Percentiles rank a stretch among this genome's conserved stretches.
Conservation (phyloP, 2,888 invertebrate genomes). For the Netelia melanura region DNA sequence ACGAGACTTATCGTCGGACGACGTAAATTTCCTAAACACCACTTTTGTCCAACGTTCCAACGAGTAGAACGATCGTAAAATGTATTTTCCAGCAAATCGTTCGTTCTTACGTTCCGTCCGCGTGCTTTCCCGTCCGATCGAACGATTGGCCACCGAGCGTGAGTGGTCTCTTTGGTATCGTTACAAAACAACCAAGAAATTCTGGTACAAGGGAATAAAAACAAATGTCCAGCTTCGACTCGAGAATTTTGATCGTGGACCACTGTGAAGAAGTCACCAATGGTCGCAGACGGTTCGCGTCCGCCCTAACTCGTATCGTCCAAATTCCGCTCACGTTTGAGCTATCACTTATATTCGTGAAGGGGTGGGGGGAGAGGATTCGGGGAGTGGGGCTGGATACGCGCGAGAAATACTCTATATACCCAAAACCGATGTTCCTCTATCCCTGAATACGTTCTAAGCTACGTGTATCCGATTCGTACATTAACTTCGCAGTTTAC, state of each 20-base stretch:
- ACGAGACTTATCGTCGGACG: too few species aligned
- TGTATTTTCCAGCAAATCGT: too few species aligned
- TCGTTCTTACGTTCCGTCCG: too few species aligned
- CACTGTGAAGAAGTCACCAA: slow-evolving; percentile 5
- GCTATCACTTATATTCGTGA: slow-evolving; percentile 61
- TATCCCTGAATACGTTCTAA: slow-evolving; percentile 33
- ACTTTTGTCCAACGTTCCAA: too few species aligned
- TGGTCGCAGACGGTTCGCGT: slow-evolving; percentile 36
- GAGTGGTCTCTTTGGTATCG: slow-evolving; percentile 5
- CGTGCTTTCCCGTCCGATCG: too few species aligned
- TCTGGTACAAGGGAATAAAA: slow-evolving; percentile 17
- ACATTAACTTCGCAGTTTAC: neutral
- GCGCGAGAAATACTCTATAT: slow-evolving; percentile 59
- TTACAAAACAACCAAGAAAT: slow-evolving; percentile 3
- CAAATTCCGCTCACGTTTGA: slow-evolving; percentile 60
- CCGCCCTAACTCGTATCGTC: slow-evolving; percentile 12
- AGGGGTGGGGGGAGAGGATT: too few species aligned
- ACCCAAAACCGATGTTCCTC: slow-evolving; percentile 26
- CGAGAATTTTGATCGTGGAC: slow-evolving; percentile 61
- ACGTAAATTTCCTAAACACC: too few species aligned
- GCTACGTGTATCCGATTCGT: slow-evolving; percentile 47
- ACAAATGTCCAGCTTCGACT: slow-evolving; percentile 60
- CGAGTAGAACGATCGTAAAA: too few species aligned
- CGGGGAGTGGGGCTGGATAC: neutral
- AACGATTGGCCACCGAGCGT: neutral